Evolutionary conservation across 2,888 invertebrate species (phyloP).

Genomic region (Drosophila antonietae): DNA sequence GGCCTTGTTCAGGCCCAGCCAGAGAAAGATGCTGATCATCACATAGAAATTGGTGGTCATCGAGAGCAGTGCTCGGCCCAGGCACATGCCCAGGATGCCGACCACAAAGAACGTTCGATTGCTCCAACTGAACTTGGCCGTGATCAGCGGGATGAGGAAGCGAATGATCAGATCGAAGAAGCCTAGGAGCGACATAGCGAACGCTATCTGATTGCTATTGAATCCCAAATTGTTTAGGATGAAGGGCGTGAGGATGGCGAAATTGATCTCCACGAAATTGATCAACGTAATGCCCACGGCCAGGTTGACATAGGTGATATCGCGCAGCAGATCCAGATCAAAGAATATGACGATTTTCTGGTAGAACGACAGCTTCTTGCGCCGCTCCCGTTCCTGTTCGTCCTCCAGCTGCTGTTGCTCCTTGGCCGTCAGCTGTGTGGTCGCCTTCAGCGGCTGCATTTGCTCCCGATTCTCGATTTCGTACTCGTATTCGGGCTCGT

Average conservation of each 20-base stretch:
- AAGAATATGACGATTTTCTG: conserved; percentile 88
- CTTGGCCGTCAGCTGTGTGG: conserved; percentile 39
- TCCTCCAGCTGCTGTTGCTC: conserved; percentile 63
- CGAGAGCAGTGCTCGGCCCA: conserved; percentile 87
- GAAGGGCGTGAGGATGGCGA: conserved; percentile 90
- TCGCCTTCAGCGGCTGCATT: conserved; percentile 8
- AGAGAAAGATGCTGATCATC: conserved; percentile 87
- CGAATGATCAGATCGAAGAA: conserved; percentile 88
- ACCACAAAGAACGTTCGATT: conserved; percentile 89
- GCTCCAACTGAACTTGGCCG: conserved; percentile 88
- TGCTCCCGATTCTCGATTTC: conserved; percentile 26
- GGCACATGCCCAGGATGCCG: conserved; percentile 88
- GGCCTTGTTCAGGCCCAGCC: conserved; percentile 90
- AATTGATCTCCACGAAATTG: conserved; percentile 90
- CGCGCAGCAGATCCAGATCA: conserved; percentile 89
- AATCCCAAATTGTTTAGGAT: conserved; percentile 89
- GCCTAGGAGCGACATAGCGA: conserved; percentile 89
- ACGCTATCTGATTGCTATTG: conserved; percentile 86
- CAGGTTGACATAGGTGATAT: conserved; percentile 89
- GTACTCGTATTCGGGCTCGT: conserved; percentile 21
- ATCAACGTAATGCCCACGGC: conserved; percentile 90
- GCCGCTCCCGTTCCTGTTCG: conserved; percentile 59
- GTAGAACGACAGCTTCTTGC: conserved; percentile 85
- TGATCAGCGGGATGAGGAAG: conserved; percentile 88
- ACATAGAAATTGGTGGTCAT: conserved; percentile 86